Percentiles rank a stretch among this genome's conserved stretches.
phyloP scores from a whole-genome alignment of 2,113 vertebrate genomes.

The Microtus richardsoni region DNA sequence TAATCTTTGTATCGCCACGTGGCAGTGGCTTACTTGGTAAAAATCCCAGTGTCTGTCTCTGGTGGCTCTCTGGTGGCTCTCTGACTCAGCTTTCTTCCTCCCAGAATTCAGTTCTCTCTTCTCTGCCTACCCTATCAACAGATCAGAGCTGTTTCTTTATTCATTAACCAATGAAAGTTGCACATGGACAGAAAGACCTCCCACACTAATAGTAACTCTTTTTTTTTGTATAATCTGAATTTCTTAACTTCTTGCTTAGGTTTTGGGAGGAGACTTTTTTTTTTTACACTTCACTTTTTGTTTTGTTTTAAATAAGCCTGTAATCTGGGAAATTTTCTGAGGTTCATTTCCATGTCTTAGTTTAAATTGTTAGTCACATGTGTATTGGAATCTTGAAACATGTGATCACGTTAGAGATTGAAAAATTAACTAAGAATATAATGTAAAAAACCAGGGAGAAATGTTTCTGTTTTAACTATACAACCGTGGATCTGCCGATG shows the following conservation, averaged over 20 bases:
- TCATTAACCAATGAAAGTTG: too few species aligned
- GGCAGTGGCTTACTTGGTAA: too few species aligned
- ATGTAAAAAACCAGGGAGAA: background rate
- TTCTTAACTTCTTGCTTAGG: background rate
- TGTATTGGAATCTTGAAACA: constrained; percentile 34
- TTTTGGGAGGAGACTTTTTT: background rate
- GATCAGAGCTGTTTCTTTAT: too few species aligned
- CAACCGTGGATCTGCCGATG: background rate
- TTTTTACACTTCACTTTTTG: background rate
- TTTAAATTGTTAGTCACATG: background rate
- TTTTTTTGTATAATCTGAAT: too few species aligned
- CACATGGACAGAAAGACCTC: too few species aligned
- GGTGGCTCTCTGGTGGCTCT: too few species aligned
- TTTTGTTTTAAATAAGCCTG: background rate
- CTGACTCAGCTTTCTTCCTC: too few species aligned
- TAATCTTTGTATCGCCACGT: too few species aligned
- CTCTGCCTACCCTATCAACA: too few species aligned
- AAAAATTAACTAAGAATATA: constrained; percentile 15
- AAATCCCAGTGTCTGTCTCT: too few species aligned
- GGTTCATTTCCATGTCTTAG: background rate
- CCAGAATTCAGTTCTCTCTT: too few species aligned
- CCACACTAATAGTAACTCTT: too few species aligned
- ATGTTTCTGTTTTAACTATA: constrained; percentile 7
- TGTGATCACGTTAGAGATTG: background rate
- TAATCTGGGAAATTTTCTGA: background rate